Base-by-base conservation (phyloP, 2,888 invertebrate genomes). In the Hypomecis punctinalis region DNA sequence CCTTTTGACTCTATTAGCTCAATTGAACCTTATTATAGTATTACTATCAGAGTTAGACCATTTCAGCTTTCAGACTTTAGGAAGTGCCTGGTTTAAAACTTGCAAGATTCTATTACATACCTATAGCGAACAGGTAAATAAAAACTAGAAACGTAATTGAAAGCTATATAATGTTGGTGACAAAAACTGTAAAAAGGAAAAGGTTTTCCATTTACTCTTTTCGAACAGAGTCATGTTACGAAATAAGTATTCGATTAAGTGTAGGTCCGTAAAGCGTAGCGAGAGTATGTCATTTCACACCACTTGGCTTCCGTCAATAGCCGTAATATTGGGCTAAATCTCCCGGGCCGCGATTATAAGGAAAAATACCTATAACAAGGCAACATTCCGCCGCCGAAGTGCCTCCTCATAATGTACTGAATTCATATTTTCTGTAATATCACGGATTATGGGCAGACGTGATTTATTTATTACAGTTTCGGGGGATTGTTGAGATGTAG, bases 251-350 rank as follows among this genome's bases (percentile, higher is more conserved):
- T 42, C 3, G 3, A 5, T 5, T 43, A 42, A 11, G 52, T 45
- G 23, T 13, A 48, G 54, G 40, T 51, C 39, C 49, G 42, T 13
- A 6, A 11, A 35, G 42, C 63, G 72, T 70, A 72, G n/a, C n/a
- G n/a, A n/a, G 69, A 76, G 73, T 73, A 71, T 76, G 78, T 77
- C 73, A 79, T 84, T 83, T 82, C 77, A 83, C 82, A 79, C 76
- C 73, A 74, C 73, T 69, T 74, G 79, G 74, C 47, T 63, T 45
- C 58, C 70, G 57, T 76, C 73, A 75, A 79, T 77, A 70, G 73
- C 68, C 67, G 60, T 56, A 40, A 69, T 72, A 76, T 76, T 53
- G 46, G 56, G n/a, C 53, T 33, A 57, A 65, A 65, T 57, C 42
- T 61, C 61, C 36, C 47, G 42, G 55, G 37, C 13, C 42, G 40